These are phyloP conservation scores for Cnemophilus loriae DNA, from an alignment of 2,113 vertebrate species.

Conservation along the genomic window DNA sequence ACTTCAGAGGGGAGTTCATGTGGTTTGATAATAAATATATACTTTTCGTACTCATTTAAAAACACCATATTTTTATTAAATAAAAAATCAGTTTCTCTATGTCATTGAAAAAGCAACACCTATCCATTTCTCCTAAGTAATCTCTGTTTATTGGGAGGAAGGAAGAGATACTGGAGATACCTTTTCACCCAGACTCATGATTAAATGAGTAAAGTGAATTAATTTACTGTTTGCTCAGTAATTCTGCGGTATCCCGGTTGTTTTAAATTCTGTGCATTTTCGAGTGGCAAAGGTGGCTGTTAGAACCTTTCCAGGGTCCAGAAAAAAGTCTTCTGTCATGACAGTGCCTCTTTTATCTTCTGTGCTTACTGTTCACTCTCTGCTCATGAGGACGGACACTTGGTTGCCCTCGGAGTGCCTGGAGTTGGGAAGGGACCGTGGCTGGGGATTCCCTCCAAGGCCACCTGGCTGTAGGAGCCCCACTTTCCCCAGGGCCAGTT, in stretches of 20 bases:
- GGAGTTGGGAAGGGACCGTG: accelerated
- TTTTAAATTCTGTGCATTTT: background rate
- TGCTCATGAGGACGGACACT: background rate
- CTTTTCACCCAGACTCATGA: background rate
- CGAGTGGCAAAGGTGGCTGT: background rate
- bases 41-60: background rate
- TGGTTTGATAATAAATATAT: background rate
- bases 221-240: background rate
- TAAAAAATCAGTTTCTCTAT: background rate
- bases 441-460: background rate
- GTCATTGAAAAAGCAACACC: background rate
- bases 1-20: background rate
- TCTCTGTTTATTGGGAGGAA: background rate
- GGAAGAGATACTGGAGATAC: background rate
- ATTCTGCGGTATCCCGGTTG: accelerated
- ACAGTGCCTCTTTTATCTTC: background rate
- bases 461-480: background rate
- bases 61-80: background rate
- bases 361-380: background rate
- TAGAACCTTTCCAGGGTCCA: background rate
- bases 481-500: background rate
- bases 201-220: background rate
- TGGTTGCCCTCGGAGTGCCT: background rate
- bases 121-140: background rate
- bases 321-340: background rate